Conservation (phyloP, 2,113 vertebrate genomes). For the Lasiurus borealis region DNA sequence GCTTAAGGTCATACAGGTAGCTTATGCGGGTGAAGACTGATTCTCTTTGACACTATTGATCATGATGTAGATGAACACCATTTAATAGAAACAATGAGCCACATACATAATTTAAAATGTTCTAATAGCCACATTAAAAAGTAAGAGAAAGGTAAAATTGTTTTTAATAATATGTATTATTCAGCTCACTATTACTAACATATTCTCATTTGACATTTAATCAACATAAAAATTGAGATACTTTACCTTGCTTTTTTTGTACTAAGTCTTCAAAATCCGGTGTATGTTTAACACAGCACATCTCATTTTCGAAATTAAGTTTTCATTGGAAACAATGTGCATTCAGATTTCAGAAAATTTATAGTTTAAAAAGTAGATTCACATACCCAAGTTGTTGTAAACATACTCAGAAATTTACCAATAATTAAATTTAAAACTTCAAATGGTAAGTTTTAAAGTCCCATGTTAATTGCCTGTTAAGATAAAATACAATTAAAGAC, state of each 20-base stretch:
- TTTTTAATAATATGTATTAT: constrained; percentile 44
- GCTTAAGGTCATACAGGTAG: neutral
- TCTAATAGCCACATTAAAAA: neutral
- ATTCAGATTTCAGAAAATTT: constrained; percentile 62
- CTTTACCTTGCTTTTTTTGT: neutral
- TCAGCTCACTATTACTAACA: neutral
- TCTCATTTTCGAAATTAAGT: constrained; percentile 18
- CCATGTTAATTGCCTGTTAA: too few species aligned
- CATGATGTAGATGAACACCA: neutral
- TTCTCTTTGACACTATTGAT: neutral
- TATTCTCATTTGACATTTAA: constrained; percentile 6
- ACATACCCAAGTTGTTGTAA: neutral
- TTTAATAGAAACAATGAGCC: neutral
- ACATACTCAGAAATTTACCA: constrained; percentile 43
- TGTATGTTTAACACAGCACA: neutral
- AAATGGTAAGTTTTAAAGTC: neutral
- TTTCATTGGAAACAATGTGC: neutral
- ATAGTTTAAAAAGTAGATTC: constrained; percentile 33
- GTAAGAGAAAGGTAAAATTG: neutral
- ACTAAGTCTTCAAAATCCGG: constrained; percentile 3
- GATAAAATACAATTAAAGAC: neutral
- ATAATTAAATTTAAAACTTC: neutral
- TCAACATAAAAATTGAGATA: neutral
- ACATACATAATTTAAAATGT: constrained; percentile 7
- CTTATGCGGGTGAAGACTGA: neutral